A percentile compares a stretch with the other conserved stretches of the same genome.
Evolutionary conservation across 2,888 invertebrate species (phyloP).

Genomic region (Lucinisca nassula): DNA sequence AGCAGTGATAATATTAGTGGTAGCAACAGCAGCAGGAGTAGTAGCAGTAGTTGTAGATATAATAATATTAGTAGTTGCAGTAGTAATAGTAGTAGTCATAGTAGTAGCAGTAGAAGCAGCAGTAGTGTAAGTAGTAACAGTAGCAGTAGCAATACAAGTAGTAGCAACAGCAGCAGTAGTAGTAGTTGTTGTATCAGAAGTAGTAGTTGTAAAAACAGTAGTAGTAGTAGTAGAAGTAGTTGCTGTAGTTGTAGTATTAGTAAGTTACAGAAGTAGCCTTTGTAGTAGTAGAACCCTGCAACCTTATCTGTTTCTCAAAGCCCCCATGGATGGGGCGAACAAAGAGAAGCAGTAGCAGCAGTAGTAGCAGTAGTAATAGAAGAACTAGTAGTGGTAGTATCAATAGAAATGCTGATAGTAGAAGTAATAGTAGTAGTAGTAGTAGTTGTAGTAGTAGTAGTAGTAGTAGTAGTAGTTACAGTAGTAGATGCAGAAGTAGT

Average conservation of each 20-base stretch:
- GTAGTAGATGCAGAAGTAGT: not conserved
- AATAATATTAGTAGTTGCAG: not conserved
- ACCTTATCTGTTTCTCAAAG: no score
- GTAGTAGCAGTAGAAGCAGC: slow-evolving; percentile 8
- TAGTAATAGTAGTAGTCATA: slow-evolving; percentile 19
- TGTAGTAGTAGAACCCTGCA: no score
- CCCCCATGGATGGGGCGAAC: no score
- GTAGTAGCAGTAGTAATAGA: slow-evolving; percentile 11
- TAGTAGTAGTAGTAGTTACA: slow-evolving; percentile 4
- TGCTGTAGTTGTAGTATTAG: no score
- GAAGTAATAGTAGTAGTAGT: slow-evolving; percentile 10
- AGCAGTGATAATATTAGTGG: slow-evolving; percentile 7
- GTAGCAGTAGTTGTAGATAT: slow-evolving; percentile 14
- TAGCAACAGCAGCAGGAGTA: slow-evolving; percentile 16
- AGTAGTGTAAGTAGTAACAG: slow-evolving; percentile 16
- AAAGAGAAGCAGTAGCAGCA: not conserved
- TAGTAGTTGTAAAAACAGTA: not conserved
- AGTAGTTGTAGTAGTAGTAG: slow-evolving; percentile 23
- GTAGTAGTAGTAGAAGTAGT: slow-evolving; percentile 13
- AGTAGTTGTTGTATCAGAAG: not conserved
- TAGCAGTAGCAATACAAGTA: slow-evolving; percentile 1
- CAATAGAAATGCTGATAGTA: not conserved
- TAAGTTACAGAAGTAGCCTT: no score
- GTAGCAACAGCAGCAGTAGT: not conserved
- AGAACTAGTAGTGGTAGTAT: not conserved